Percentiles rank a stretch among this genome's conserved stretches.
These are phyloP conservation scores for Salvelinus sp. DNA, from an alignment of 2,113 vertebrate genomes.

Conservation along the genomic window DNA sequence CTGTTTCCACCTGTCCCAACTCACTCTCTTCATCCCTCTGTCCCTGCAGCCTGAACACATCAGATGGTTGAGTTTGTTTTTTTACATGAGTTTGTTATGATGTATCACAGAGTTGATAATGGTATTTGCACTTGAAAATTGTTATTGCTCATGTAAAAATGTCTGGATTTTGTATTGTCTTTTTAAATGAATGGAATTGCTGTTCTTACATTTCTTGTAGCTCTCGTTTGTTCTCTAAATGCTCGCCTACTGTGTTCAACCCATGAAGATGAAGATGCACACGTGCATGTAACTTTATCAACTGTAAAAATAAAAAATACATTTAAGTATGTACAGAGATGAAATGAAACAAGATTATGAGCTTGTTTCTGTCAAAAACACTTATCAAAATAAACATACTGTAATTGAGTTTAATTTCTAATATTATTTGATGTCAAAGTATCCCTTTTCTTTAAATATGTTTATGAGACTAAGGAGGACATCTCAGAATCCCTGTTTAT, in stretches of 20 bases:
- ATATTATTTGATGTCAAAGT: conserved; percentile 21
- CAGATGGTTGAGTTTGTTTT: conserved; percentile 80
- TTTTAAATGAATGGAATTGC: conserved; percentile 86
- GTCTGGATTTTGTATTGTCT: conserved; percentile 98
- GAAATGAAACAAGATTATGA: conserved; percentile 61
- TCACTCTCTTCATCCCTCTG: conserved; percentile 38
- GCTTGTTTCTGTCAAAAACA: conserved; percentile 62
- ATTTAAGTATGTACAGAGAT: conserved; percentile 61
- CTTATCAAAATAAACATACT: conserved; percentile 72
- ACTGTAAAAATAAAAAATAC: conserved; percentile 31
- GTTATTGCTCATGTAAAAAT: conserved; percentile 97
- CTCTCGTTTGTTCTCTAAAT: conserved; percentile 67
- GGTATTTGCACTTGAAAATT: conserved; percentile 98
- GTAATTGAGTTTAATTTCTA: conserved; percentile 62
- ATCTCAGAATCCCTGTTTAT: no score
- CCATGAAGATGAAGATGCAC: conserved; percentile 61
- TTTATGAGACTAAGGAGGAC: no score
- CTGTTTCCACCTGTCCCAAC: conserved; percentile 37
- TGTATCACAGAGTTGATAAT: conserved; percentile 86
- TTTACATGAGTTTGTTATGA: conserved; percentile 76
- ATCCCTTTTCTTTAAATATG: neutral
- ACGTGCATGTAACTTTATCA: conserved; percentile 60
- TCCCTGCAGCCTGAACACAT: conserved; percentile 54
- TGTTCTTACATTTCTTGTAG: conserved; percentile 74
- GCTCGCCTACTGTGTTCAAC: conserved; percentile 69